Base-by-base conservation (phyloP, 2,888 invertebrate genomes). In the Homarus gammarus region DNA sequence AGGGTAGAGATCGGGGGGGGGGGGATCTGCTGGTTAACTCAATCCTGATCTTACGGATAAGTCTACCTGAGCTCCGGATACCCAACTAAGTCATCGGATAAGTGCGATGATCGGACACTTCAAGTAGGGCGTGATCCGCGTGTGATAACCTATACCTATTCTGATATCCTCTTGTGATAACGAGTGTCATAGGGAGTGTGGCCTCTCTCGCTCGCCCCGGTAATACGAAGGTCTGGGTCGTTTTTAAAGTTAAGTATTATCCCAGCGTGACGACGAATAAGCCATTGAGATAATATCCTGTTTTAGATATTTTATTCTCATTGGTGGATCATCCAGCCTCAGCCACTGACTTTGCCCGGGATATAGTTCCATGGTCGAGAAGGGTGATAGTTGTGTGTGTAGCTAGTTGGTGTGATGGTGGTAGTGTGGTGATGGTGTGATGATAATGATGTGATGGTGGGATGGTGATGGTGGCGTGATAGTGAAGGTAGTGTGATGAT, bases 61-160 rank as follows among this genome's bases (percentile, higher is more conserved):
- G 68, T 38, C 85, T 61, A 12, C 31, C 78, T 64, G 64, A 78
- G 64, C 78, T 64, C 68, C 68, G 85, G 85, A 78, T 64, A 68
- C 78, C 36, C 78, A 68, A 15, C 44, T 78, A 86, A 78, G 85
- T 86, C 85, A 78, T 64, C 33, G 78, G 85, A 86, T 86, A 78
- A 86, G 49, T 18, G 64, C 44, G 84, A n/a, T 49, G 72, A 73
- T 86, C 78, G 85, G 68, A 31, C 38, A 61, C 84, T 49, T 84
- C 36, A 38, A 75, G 56, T 49, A 75, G 56, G 84, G 72, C 75
- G 73, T 84, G 84, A 84, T 31, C 51, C 51, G 51, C 31, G 31
- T 73, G 27, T 27, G 84, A 84, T 84, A 51, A 73, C 84, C 84
- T 18, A 38, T 6, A 64, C 27, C 27, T 27, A n/a, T n/a, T n/a